These are phyloP conservation scores for Podarcis cretensis DNA, from an alignment of 2,113 vertebrate genomes.

Conservation along the genomic window DNA sequence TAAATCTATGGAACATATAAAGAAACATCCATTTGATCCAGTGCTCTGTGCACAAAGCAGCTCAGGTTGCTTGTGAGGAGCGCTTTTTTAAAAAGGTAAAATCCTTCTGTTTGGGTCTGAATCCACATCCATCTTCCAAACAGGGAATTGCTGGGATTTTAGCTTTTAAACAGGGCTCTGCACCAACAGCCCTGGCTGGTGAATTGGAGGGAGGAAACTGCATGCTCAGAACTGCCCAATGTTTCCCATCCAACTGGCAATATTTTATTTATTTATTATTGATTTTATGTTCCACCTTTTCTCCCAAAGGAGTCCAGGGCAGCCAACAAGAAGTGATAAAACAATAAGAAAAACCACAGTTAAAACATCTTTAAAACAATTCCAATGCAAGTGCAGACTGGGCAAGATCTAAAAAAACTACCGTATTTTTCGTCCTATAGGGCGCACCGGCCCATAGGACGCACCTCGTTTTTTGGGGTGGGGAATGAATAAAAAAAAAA, in stretches of 20 bases:
- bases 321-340: too few species aligned
- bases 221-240: neutral
- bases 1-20: neutral
- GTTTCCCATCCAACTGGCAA: neutral
- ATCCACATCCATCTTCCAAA: neutral
- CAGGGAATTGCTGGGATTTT: neutral
- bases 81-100: neutral
- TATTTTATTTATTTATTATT: neutral
- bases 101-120: neutral
- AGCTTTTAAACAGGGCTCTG: neutral
- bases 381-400: too few species aligned
- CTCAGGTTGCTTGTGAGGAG: neutral
- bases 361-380: too few species aligned
- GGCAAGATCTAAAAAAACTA: too few species aligned
- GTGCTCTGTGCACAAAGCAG: too few species aligned
- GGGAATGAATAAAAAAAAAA: too few species aligned
- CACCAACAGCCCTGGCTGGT: neutral
- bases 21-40: neutral
- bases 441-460: too few species aligned
- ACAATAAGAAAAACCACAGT: too few species aligned
- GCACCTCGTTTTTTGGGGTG: too few species aligned
- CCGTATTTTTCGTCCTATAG: too few species aligned
- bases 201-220: neutral
- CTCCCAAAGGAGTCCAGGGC: too few species aligned
- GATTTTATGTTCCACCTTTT: too few species aligned